Evolutionary conservation across 23 tunicate species (phyloP).

Genomic region (Trididemnum miniatum): DNA sequence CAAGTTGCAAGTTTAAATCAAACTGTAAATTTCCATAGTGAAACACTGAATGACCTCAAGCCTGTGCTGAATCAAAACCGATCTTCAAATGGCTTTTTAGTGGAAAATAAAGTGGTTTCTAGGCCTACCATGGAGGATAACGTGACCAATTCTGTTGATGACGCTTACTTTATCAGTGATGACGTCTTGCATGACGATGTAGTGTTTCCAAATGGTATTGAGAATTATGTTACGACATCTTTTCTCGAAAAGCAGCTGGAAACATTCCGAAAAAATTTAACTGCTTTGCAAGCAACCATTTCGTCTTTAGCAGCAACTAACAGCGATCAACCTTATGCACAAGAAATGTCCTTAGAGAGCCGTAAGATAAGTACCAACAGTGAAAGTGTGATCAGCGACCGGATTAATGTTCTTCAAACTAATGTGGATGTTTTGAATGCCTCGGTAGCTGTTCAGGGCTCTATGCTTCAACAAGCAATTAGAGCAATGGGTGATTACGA

Average conservation of each 20-base stretch:
- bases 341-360: background rate
- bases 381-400: background rate
- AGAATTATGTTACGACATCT: background rate
- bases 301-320: background rate
- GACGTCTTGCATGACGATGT: background rate
- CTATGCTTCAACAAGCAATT: slow-evolving; percentile 50
- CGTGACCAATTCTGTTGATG: background rate
- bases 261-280: slow-evolving; percentile 11
- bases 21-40: background rate
- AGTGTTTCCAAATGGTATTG: background rate
- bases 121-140: background rate
- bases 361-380: background rate
- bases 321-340: background rate
- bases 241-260: background rate
- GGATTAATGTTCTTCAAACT: background rate
- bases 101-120: background rate
- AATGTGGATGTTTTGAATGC: slow-evolving; percentile 35
- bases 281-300: background rate
- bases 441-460: slow-evolving; percentile 38
- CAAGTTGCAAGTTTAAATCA: background rate
- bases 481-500: slow-evolving; percentile 38
- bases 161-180: background rate
- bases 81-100: background rate
- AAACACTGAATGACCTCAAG: background rate
- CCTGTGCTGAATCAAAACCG: no score